Evolutionary conservation across 2,113 vertebrate species (phyloP).

Genomic region (Turdus rufiventris): DNA sequence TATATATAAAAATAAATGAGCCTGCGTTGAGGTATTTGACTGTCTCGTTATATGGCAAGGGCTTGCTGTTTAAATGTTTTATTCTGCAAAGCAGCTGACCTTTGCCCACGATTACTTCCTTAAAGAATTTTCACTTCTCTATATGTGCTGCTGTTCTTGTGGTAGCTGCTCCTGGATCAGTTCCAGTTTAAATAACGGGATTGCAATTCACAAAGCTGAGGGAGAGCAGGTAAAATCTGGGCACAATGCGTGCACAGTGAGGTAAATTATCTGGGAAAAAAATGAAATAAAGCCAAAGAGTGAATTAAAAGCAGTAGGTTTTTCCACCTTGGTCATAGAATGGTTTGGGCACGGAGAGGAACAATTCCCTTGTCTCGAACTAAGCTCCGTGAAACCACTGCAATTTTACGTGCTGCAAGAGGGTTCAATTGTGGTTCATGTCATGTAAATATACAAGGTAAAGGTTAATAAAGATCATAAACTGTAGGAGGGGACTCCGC

Average conservation of each 20-base stretch:
- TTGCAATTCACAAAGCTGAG: background rate
- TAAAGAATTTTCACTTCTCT: accelerated
- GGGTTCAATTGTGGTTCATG: background rate
- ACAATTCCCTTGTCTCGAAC: background rate
- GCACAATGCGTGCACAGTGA: accelerated
- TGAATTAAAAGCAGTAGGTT: background rate
- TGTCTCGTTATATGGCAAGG: accelerated
- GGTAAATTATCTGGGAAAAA: background rate
- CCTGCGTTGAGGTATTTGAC: accelerated
- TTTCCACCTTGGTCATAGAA: background rate
- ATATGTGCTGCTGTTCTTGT: accelerated
- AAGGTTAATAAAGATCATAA: background rate
- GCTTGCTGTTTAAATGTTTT: accelerated
- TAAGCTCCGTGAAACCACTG: accelerated
- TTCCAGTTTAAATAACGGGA: accelerated
- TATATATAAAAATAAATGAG: background rate
- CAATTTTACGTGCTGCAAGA: accelerated
- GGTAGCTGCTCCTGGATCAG: background rate
- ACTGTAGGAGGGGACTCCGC: background rate
- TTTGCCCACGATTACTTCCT: accelerated
- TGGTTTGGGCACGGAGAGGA: background rate
- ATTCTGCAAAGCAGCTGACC: background rate
- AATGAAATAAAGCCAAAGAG: background rate
- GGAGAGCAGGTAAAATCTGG: background rate
- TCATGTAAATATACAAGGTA: accelerated